Percentiles rank a stretch among this genome's conserved stretches.
These are phyloP conservation scores for Diadophis punctatus DNA, from an alignment of 2,113 vertebrate genomes.

Conservation along the genomic window DNA sequence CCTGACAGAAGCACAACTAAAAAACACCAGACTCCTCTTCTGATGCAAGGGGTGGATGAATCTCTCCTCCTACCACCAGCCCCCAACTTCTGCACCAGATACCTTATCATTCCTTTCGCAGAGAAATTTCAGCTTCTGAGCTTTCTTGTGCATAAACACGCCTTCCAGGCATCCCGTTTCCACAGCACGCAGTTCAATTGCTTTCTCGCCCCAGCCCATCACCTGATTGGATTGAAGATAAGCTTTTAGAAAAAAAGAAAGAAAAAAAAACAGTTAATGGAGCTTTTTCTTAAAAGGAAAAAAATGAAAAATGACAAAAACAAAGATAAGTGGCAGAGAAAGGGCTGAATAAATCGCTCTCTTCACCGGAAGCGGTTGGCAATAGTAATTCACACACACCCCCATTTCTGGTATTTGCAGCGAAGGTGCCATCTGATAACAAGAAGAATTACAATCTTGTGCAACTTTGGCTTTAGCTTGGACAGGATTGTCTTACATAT, in stretches of 20 bases:
- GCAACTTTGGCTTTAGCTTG: neutral
- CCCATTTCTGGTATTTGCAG: neutral
- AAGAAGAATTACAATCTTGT: neutral
- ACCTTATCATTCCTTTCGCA: slow-evolving; percentile 98
- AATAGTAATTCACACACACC: neutral
- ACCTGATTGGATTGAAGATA: slow-evolving; percentile 93
- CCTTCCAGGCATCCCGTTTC: slow-evolving; percentile 85
- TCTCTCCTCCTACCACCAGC: neutral
- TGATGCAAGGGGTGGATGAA: neutral
- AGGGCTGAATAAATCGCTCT: neutral
- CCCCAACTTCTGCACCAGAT: slow-evolving; percentile 18
- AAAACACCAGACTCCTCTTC: neutral
- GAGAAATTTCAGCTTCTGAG: slow-evolving; percentile 93
- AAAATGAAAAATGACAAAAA: neutral
- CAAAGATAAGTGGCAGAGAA: neutral
- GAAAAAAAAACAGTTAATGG: neutral
- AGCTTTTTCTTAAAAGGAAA: neutral
- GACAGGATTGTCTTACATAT: neutral
- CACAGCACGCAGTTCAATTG: slow-evolving; percentile 87
- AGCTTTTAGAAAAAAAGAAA: slow-evolving; percentile 67
- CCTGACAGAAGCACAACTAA: too few relatives aligned
- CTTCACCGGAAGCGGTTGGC: neutral
- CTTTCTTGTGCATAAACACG: slow-evolving; percentile 94
- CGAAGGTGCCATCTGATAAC: neutral
- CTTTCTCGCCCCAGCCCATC: slow-evolving; percentile 96